Percentiles rank a stretch among this genome's conserved stretches.
phyloP scores from a whole-genome alignment of 2,797 vertebrate species.

The Ficedula albicollis region DNA sequence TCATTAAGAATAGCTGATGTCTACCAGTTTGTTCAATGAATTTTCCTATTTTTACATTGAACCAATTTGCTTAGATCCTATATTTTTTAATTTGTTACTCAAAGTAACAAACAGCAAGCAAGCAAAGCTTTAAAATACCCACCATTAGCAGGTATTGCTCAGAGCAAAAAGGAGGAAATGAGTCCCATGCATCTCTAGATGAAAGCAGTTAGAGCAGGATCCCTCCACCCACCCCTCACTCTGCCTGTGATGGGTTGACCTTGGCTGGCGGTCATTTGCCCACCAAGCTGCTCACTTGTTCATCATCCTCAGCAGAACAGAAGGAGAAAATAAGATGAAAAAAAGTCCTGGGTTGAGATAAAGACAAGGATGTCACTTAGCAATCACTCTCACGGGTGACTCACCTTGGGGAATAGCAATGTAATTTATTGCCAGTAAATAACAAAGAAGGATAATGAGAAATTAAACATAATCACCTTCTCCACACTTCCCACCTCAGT shows the following conservation, averaged over 20 bases:
- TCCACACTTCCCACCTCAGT: accelerated
- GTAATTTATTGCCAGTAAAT: not conserved
- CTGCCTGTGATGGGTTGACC: not conserved
- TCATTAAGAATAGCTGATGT: not conserved
- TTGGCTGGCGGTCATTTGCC: not conserved
- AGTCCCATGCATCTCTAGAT: not conserved
- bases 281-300: not conserved
- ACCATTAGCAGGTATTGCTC: not conserved
- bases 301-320: not conserved
- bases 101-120: not conserved
- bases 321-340: not conserved
- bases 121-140: not conserved
- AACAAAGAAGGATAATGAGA: not conserved
- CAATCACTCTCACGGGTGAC: not conserved
- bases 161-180: not conserved
- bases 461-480: not conserved
- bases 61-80: not conserved
- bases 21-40: not conserved
- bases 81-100: not conserved
- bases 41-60: not conserved
- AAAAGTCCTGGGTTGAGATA: not conserved
- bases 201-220: not conserved
- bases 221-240: not conserved
- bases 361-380: not conserved
- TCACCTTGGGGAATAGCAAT: not conserved